Evolutionary conservation across 2,797 vertebrate species (phyloP).

Genomic region (Paramormyrops hopkinsi): DNA sequence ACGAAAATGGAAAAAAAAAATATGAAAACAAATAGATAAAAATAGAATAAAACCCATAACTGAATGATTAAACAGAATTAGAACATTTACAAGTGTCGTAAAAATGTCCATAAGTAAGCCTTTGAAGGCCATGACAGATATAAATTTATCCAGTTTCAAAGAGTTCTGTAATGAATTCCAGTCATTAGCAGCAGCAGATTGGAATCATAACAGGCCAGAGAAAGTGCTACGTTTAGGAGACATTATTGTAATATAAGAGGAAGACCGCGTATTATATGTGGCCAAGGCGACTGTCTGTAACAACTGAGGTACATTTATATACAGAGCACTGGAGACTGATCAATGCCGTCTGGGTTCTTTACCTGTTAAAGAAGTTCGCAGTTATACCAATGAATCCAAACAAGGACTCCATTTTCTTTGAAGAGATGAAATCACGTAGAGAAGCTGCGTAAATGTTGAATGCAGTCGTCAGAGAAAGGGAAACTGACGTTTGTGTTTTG

Average conservation of each 20-base stretch:
- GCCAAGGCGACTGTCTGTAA: background rate
- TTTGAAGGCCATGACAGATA: background rate
- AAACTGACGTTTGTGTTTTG: background rate
- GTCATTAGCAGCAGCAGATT: background rate
- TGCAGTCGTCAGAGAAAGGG: background rate
- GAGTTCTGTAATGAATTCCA: background rate
- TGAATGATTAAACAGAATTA: background rate
- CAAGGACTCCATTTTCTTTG: constrained; percentile 50
- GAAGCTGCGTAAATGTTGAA: constrained; percentile 37
- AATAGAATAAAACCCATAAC: background rate
- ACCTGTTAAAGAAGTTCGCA: constrained; percentile 54
- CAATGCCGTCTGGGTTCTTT: background rate
- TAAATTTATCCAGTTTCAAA: background rate
- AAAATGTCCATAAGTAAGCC: background rate
- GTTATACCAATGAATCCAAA: constrained; percentile 53
- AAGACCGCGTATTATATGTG: background rate
- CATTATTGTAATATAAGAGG: background rate
- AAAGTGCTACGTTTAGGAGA: background rate
- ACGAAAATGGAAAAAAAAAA: background rate
- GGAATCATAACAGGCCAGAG: background rate
- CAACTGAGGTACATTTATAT: background rate
- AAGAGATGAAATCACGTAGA: constrained; percentile 41
- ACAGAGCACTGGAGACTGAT: background rate
- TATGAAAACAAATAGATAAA: background rate
- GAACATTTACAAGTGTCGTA: background rate